Conservation (phyloP, 2,113 vertebrate species). For the Sebastes fasciatus region DNA sequence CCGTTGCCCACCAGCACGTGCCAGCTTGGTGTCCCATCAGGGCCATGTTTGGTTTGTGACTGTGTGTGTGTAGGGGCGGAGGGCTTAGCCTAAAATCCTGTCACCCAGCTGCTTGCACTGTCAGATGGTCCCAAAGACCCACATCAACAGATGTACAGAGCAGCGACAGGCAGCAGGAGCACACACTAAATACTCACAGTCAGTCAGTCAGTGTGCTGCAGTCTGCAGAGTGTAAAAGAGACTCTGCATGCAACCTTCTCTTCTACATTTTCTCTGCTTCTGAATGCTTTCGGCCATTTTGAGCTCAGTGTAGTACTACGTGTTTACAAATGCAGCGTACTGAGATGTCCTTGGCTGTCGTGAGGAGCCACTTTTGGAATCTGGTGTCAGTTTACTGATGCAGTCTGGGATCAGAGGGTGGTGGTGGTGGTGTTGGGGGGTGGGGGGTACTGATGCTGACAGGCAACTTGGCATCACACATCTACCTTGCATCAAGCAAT, state of each 20-base stretch:
- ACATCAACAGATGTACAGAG: constrained; percentile 75
- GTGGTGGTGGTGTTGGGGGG: background rate
- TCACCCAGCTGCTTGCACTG: constrained; percentile 74
- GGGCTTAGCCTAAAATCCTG: constrained; percentile 76
- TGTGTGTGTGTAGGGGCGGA: constrained; percentile 38
- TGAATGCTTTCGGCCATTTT: constrained; percentile 50
- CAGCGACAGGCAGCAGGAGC: constrained; percentile 38
- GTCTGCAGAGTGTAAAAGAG: constrained; percentile 23
- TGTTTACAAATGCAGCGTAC: constrained; percentile 75
- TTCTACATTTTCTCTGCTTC: background rate
- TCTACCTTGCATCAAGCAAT: constrained; percentile 12
- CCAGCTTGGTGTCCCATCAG: constrained; percentile 61
- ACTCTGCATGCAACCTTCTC: background rate
- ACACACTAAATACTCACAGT: constrained; percentile 53
- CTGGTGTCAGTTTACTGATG: constrained; percentile 83
- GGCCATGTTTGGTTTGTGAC: constrained; percentile 51
- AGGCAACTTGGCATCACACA: constrained; percentile 52
- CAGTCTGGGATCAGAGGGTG: constrained; percentile 62
- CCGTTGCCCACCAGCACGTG: constrained; percentile 62
- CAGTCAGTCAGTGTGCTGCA: background rate
- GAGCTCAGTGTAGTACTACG: constrained; percentile 61
- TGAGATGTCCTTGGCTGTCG: constrained; percentile 80
- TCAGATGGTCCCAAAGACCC: constrained; percentile 76
- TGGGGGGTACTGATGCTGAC: constrained; percentile 50
- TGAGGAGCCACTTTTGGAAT: constrained; percentile 78